Evolutionary conservation across 1,140 invertebrate species (phyloP).

Genomic region (Listronotus bonariensis): DNA sequence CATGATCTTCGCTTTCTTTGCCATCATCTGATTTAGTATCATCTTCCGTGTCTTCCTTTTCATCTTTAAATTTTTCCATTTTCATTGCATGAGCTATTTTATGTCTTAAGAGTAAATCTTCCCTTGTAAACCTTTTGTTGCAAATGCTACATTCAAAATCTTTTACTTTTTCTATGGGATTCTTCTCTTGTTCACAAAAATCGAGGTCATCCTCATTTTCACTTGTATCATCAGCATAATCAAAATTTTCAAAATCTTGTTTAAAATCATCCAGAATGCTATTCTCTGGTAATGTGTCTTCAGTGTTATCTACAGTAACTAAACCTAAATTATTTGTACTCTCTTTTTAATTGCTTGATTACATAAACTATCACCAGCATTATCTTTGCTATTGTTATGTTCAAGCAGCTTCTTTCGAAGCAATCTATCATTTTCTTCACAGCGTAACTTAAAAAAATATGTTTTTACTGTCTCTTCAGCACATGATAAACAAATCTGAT

Average conservation of each 20-base stretch:
- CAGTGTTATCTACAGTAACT: constrained; percentile 17
- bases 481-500: constrained; percentile 64
- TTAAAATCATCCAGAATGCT: constrained; percentile 28
- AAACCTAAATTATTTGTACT: not conserved
- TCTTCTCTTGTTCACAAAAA: constrained; percentile 18
- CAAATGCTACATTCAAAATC: constrained; percentile 50
- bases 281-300: not conserved
- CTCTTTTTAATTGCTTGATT: not conserved
- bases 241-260: constrained; percentile 29
- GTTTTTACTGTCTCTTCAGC: constrained; percentile 65
- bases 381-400: not conserved
- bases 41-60: not conserved
- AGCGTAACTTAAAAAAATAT: constrained; percentile 68
- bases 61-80: constrained; percentile 36
- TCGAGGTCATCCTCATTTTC: constrained; percentile 19
- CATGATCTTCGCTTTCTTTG: not conserved
- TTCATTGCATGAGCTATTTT: constrained; percentile 48
- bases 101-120: constrained; percentile 48
- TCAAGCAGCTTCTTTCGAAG: constrained; percentile 58
- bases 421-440: constrained; percentile 64
- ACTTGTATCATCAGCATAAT: constrained; percentile 21
- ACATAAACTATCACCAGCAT: not conserved
- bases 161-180: constrained; percentile 27
- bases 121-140: constrained; percentile 46
- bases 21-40: not conserved